phyloP scores from a whole-genome alignment of 1,140 invertebrate species.

The Adelges cooleyi region DNA sequence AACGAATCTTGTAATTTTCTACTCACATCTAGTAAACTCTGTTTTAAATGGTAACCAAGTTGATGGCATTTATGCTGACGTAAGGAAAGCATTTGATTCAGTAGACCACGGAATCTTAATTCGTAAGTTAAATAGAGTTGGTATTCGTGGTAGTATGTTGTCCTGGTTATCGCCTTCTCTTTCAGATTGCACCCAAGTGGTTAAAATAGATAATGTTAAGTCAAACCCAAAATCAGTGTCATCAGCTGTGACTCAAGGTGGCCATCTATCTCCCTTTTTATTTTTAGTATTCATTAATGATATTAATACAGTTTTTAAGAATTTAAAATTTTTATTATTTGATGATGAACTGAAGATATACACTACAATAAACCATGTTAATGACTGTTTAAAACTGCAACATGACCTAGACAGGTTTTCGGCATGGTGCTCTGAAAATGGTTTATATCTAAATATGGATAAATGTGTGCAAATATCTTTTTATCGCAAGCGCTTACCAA shows the following conservation, averaged over 20 bases:
- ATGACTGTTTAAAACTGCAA: too few relatives aligned
- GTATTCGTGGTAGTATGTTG: slow-evolving; percentile 30
- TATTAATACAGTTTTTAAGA: too few relatives aligned
- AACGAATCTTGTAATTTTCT: background rate
- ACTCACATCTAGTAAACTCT: background rate
- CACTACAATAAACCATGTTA: too few relatives aligned
- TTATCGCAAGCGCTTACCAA: too few relatives aligned
- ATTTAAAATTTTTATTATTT: background rate
- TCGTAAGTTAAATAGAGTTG: slow-evolving; percentile 30
- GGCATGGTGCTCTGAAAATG: too few relatives aligned
- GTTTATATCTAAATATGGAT: too few relatives aligned
- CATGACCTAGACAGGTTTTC: too few relatives aligned
- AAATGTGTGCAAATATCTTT: too few relatives aligned
- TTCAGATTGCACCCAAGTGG: slow-evolving; percentile 10
- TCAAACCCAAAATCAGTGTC: background rate
- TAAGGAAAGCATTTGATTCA: slow-evolving; percentile 34
- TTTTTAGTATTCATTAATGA: slow-evolving; percentile 34
- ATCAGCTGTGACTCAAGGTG: slow-evolving; percentile 31
- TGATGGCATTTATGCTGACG: slow-evolving; percentile 31
- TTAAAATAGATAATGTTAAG: background rate
- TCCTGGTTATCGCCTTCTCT: slow-evolving; percentile 32
- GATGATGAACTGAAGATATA: slow-evolving; percentile 5
- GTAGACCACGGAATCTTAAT: slow-evolving; percentile 31
- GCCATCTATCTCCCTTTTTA: slow-evolving; percentile 32
- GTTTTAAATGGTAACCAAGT: background rate